phyloP scores from a whole-genome alignment of 2,113 vertebrate species.

The Oenanthe oenanthe region DNA sequence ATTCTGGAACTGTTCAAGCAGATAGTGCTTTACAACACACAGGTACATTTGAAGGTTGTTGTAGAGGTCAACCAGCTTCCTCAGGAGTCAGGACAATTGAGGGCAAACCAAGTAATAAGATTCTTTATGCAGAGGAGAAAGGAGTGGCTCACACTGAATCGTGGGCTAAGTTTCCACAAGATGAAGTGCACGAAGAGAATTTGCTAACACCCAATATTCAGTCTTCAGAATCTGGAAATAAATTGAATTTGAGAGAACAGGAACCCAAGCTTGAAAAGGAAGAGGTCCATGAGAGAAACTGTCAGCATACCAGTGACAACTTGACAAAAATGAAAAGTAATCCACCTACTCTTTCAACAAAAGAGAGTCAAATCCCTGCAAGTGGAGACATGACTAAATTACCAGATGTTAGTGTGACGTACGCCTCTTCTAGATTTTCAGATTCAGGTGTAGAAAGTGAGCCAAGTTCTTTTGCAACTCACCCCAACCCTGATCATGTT shows the following conservation, averaged over 20 bases:
- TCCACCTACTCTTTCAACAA: constrained; percentile 52
- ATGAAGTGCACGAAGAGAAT: constrained; percentile 51
- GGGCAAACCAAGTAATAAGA: constrained; percentile 79
- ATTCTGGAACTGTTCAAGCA: constrained; percentile 75
- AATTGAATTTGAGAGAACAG: constrained; percentile 60
- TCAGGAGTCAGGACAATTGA: constrained; percentile 71
- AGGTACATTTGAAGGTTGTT: constrained; percentile 61
- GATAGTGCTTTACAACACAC: constrained; percentile 60
- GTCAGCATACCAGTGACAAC: constrained; percentile 37
- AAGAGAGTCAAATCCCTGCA: constrained; percentile 72
- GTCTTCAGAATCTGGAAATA: constrained; percentile 58
- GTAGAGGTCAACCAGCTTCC: constrained; percentile 53
- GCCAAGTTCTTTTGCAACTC: constrained; percentile 91
- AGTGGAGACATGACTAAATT: constrained; percentile 83
- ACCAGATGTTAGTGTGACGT: constrained; percentile 76
- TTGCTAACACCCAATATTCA: constrained; percentile 44
- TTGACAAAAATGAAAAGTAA: constrained; percentile 64
- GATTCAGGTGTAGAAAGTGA: constrained; percentile 97
- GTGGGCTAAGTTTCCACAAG: constrained; percentile 65
- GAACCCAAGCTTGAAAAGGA: constrained; percentile 69
- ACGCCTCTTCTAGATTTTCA: constrained; percentile 90
- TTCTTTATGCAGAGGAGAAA: constrained; percentile 81
- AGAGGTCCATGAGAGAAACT: constrained; percentile 53
- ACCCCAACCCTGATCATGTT: constrained; percentile 75
- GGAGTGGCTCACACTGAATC: constrained; percentile 78